phyloP scores from a whole-genome alignment of 2,113 vertebrate genomes.

The Lagopus muta region DNA sequence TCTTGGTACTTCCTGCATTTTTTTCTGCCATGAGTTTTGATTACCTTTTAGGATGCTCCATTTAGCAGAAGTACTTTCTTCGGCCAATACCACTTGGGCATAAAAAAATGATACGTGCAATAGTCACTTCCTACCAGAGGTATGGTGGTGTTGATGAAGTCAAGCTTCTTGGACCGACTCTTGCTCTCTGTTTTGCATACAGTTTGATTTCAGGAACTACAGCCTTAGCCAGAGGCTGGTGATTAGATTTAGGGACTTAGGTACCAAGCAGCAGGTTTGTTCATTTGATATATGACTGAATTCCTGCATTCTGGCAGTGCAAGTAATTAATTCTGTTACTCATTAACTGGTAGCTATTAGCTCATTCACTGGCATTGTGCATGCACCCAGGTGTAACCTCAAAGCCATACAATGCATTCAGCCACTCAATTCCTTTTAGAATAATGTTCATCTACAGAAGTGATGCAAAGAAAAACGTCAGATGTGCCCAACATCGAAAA shows the following conservation, averaged over 20 bases:
- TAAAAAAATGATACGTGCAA: not conserved
- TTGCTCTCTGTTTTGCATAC: not conserved
- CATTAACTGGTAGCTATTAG: not conserved
- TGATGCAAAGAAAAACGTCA: not conserved
- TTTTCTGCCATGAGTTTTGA: not conserved
- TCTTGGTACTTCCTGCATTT: not conserved
- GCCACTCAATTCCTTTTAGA: not conserved
- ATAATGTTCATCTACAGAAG: not conserved
- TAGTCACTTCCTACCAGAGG: not conserved
- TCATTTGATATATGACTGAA: not conserved
- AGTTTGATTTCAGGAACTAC: not conserved
- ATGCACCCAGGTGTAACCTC: accelerated
- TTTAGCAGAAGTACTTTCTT: not conserved
- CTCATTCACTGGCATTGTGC: not conserved
- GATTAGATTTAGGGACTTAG: not conserved
- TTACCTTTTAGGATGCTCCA: not conserved
- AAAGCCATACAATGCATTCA: accelerated
- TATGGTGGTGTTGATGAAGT: not conserved
- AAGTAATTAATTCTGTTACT: not conserved
- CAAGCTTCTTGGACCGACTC: not conserved
- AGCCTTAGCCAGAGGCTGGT: not conserved
- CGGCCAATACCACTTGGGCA: not conserved
- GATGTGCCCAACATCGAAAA: not conserved
- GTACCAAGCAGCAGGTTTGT: not conserved
- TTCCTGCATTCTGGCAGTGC: not conserved